A percentile compares a stretch with the other conserved stretches of the same genome.
phyloP scores from a whole-genome alignment of 2,888 invertebrate species.

The Ditula angustiorana region DNA sequence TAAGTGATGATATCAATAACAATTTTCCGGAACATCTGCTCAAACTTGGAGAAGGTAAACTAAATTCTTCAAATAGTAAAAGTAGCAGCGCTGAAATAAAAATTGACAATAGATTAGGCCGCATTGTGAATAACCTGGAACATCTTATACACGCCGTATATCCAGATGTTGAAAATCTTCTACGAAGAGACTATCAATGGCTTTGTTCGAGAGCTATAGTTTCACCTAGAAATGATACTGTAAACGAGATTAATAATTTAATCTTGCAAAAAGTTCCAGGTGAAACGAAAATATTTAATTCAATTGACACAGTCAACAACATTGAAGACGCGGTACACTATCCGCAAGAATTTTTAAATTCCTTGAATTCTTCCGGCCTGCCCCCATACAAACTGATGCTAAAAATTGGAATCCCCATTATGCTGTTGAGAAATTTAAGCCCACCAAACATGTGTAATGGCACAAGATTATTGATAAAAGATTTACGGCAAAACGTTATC shows the following conservation, averaged over 20 bases:
- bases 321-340: slow-evolving; percentile 48
- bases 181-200: too few species aligned
- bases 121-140: neutral
- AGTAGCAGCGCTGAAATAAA: neutral
- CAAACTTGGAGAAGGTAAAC: neutral
- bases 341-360: slow-evolving; percentile 52
- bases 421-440: slow-evolving; percentile 45
- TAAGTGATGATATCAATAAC: neutral
- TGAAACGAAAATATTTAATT: slow-evolving; percentile 40
- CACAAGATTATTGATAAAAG: slow-evolving; percentile 36
- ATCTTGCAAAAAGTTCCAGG: slow-evolving; percentile 2
- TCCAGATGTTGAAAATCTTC: slow-evolving; percentile 6
- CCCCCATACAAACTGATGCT: slow-evolving; percentile 45
- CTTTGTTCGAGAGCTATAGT: slow-evolving; percentile 7
- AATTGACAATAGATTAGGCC: neutral
- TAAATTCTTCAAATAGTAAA: neutral
- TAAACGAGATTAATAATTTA: slow-evolving; percentile 2
- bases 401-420: slow-evolving; percentile 43
- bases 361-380: slow-evolving; percentile 45
- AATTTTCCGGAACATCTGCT: neutral
- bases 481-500: neutral
- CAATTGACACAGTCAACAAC: slow-evolving; percentile 47
- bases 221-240: neutral
- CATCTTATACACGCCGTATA: neutral
- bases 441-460: slow-evolving; percentile 45